Conservation (phyloP, 2,113 vertebrate genomes). For the Uria aalge region DNA sequence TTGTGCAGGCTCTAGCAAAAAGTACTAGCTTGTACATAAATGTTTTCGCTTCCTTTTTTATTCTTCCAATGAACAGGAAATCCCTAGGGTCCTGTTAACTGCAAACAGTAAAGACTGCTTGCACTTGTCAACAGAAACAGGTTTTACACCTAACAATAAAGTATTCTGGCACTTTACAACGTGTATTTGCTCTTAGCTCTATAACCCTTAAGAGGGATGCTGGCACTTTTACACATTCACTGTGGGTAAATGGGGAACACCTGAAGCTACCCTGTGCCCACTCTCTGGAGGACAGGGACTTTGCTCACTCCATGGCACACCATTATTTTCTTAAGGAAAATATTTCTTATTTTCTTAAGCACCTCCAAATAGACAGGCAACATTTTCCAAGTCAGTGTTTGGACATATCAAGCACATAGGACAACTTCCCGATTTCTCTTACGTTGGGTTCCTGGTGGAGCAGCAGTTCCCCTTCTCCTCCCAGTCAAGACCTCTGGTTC, state of each 20-base stretch:
- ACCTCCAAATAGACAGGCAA: background rate
- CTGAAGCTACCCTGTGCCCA: background rate
- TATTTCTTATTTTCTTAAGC: background rate
- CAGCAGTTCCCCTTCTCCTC: background rate
- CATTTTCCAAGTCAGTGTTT: background rate
- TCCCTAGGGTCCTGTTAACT: conserved; percentile 18
- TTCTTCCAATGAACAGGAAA: background rate
- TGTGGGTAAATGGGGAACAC: background rate
- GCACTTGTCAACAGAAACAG: conserved; percentile 9
- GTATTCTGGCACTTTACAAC: background rate
- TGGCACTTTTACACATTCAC: background rate
- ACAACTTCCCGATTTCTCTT: background rate
- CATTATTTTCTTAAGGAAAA: background rate
- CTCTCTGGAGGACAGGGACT: background rate
- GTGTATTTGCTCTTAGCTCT: background rate
- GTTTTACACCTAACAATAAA: background rate
- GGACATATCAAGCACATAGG: background rate
- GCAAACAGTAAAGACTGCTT: background rate
- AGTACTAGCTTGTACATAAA: background rate
- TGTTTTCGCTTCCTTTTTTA: background rate
- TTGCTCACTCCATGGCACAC: background rate
- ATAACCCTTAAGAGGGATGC: background rate
- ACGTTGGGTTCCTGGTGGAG: background rate
- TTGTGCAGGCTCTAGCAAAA: background rate
- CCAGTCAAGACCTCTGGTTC: background rate